A percentile compares a stretch with the other conserved stretches of the same genome.
Conservation (phyloP, 2,888 invertebrate species). For the Clunio marinus region DNA sequence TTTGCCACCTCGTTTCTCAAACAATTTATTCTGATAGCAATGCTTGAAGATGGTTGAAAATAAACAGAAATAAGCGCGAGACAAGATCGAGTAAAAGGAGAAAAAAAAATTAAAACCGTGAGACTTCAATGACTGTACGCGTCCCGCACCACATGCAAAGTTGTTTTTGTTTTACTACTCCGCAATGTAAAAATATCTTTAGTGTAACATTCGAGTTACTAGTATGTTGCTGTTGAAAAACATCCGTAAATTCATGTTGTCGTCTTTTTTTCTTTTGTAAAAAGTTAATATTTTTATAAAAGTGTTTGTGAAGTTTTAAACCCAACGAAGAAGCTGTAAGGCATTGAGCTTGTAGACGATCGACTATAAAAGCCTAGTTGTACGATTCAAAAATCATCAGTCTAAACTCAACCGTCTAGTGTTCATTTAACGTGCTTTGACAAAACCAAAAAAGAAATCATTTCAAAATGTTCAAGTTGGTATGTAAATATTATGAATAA, state of each 20-base stretch:
- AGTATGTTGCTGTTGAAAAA: conserved; percentile 1
- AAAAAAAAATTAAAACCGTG: neutral
- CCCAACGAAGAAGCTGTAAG: conserved; percentile 10
- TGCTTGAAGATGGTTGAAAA: too few relatives aligned
- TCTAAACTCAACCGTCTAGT: conserved; percentile 30
- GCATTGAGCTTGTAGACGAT: neutral
- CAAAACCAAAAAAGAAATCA: conserved; percentile 20
- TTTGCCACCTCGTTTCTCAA: too few relatives aligned
- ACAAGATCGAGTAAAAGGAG: neutral
- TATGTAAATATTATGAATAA: conserved; percentile 38
- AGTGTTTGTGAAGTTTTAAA: conserved; percentile 29
- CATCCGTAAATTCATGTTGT: conserved; percentile 10
- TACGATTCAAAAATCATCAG: conserved; percentile 38
- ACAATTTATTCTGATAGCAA: too few relatives aligned
- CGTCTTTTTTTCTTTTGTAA: too few relatives aligned
- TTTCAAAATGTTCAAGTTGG: conserved; percentile 43
- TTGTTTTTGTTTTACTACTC: too few relatives aligned
- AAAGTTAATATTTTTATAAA: neutral
- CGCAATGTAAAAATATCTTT: neutral
- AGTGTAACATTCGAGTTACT: neutral
- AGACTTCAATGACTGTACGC: neutral
- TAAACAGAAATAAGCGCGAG: neutral
- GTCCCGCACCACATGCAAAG: too few relatives aligned
- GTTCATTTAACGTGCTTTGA: conserved; percentile 28
- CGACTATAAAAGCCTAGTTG: conserved; percentile 30